Evolutionary conservation across 2,797 vertebrate genomes (phyloP).

Genomic region (Poeciliopsis gracilis): DNA sequence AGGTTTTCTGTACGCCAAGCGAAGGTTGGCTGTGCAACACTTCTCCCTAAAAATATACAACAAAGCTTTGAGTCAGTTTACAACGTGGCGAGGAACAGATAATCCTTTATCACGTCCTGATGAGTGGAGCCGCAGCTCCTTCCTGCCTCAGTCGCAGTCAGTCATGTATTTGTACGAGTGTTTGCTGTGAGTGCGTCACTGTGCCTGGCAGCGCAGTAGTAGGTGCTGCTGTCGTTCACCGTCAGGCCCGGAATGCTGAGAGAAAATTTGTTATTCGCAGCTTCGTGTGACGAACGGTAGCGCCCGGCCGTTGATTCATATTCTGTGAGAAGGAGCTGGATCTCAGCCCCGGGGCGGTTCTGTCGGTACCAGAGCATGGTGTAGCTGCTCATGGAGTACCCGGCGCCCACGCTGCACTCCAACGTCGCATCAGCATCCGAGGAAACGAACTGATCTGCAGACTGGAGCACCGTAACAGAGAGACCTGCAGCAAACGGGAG

Average conservation of each 20-base stretch:
- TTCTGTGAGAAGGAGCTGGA: constrained; percentile 63
- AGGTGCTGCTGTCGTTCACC: constrained; percentile 58
- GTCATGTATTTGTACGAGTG: constrained; percentile 59
- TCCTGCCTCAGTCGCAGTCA: constrained; percentile 22
- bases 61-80: background rate
- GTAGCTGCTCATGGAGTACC: constrained; percentile 55
- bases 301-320: rapidly evolving
- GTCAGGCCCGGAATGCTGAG: constrained; percentile 50
- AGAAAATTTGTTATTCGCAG: constrained; percentile 58
- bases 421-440: constrained; percentile 24
- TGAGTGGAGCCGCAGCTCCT: constrained; percentile 25
- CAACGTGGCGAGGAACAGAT: background rate
- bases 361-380: constrained; percentile 77
- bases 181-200: constrained; percentile 48
- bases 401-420: constrained; percentile 57
- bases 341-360: background rate
- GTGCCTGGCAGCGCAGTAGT: constrained; percentile 79
- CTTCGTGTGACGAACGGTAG: constrained; percentile 14
- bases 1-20: too few species aligned
- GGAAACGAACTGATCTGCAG: background rate
- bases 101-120: background rate
- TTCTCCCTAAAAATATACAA: background rate
- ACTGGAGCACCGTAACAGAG: constrained; percentile 42
- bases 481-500: constrained; percentile 46
- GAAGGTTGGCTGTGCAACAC: too few species aligned